Evolutionary conservation across 2,888 invertebrate genomes (phyloP).

Genomic region (Allacma fusca): DNA sequence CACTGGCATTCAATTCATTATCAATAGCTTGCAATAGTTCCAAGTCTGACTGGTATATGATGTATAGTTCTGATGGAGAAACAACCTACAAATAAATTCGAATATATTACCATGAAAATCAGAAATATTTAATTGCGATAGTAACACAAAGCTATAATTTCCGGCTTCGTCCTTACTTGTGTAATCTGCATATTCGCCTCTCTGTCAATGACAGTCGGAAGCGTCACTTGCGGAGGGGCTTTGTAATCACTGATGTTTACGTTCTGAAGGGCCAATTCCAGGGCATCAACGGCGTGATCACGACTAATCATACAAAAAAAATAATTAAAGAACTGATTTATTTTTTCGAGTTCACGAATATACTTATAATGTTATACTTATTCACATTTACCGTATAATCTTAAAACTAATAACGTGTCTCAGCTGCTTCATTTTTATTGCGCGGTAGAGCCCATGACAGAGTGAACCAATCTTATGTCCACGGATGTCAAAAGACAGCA

Average conservation of each 20-base stretch:
- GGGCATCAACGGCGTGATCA: constrained; percentile 62
- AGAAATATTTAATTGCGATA: too few relatives aligned
- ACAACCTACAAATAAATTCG: constrained; percentile 39
- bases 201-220: constrained; percentile 71
- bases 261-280: constrained; percentile 57
- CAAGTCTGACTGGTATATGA: constrained; percentile 35
- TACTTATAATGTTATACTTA: too few relatives aligned
- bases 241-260: constrained; percentile 63
- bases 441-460: constrained; percentile 68
- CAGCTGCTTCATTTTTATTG: constrained; percentile 74
- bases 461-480: constrained; percentile 54
- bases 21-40: not conserved
- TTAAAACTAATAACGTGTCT: constrained; percentile 68
- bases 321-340: too few relatives aligned
- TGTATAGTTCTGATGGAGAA: constrained; percentile 51
- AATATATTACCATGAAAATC: too few relatives aligned
- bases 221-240: constrained; percentile 63
- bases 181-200: constrained; percentile 69
- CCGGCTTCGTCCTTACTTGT: constrained; percentile 66
- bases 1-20: not conserved
- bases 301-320: constrained; percentile 39
- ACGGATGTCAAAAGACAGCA: constrained; percentile 54
- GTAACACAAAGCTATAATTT: too few relatives aligned
- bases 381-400: constrained; percentile 71
- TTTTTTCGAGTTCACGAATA: too few relatives aligned